These are phyloP conservation scores for Cheilosia scutellata DNA, from an alignment of 2,888 invertebrate species.

Conservation along the genomic window DNA sequence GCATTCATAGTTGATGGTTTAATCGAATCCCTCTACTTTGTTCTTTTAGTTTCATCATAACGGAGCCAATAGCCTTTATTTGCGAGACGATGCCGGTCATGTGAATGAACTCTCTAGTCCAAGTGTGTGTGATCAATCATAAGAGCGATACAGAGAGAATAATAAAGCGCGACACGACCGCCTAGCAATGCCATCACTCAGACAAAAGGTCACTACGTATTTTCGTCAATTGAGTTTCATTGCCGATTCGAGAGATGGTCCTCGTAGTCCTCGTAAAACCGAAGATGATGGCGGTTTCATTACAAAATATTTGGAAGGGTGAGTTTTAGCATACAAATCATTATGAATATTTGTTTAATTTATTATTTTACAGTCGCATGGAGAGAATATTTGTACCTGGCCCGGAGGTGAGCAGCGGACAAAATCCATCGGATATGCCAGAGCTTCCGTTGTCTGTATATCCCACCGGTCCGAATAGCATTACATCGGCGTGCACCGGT, in stretches of 20 bases:
- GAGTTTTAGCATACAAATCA: conserved; percentile 78
- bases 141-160: conserved; percentile 42
- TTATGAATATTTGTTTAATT: conserved; percentile 4
- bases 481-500: conserved; percentile 91
- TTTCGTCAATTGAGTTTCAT: conserved; percentile 89
- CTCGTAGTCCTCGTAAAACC: conserved; percentile 80
- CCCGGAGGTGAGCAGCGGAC: conserved; percentile 87
- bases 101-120: conserved; percentile 65
- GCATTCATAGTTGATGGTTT: conserved; percentile 31
- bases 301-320: conserved; percentile 89
- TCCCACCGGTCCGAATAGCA: conserved; percentile 85
- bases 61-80: conserved; percentile 16
- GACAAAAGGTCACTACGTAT: conserved; percentile 89
- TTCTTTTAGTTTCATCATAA: conserved; percentile 37
- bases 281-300: conserved; percentile 88
- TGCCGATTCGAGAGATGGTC: conserved; percentile 86
- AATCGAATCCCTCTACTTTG: conserved; percentile 42
- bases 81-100: conserved; percentile 52
- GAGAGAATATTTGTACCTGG: conserved; percentile 81
- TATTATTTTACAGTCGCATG: conserved; percentile 80
- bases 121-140: conserved; percentile 58
- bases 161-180: conserved; percentile 34
- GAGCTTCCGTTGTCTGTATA: conserved; percentile 85
- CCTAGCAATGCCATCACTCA: conserved; percentile 87
- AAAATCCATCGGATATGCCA: conserved; percentile 90